phyloP scores from a whole-genome alignment of 2,797 vertebrate species.

The Florisuga fusca region DNA sequence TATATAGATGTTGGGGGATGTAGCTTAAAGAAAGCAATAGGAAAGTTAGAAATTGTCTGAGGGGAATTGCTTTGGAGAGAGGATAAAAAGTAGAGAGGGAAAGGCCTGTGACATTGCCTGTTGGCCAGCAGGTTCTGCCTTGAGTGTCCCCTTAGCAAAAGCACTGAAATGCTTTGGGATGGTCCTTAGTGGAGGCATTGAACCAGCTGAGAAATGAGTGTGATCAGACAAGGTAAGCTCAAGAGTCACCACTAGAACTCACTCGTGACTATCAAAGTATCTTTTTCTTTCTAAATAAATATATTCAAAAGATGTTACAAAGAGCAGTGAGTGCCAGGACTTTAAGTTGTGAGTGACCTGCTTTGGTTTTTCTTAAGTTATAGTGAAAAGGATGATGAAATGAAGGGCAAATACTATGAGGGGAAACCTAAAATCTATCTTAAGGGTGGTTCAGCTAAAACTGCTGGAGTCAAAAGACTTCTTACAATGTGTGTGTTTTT shows the following conservation, averaged over 20 bases:
- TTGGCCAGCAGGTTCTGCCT: neutral
- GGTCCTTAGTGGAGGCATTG: neutral
- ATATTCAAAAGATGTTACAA: neutral
- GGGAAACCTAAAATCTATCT: neutral
- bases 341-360: neutral
- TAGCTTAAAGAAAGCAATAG: neutral
- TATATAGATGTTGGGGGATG: neutral
- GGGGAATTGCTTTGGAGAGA: neutral
- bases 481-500: neutral
- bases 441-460: neutral
- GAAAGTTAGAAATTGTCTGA: neutral
- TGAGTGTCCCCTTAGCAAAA: neutral
- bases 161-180: neutral
- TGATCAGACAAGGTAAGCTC: neutral
- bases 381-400: neutral
- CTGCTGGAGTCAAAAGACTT: neutral
- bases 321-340: neutral
- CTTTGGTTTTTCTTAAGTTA: neutral
- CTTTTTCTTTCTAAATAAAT: neutral
- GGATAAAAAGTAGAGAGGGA: neutral
- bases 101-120: neutral
- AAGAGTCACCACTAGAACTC: neutral
- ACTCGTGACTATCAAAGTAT: neutral
- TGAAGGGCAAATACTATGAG: neutral
- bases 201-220: neutral